Base-by-base conservation (phyloP, 2,113 vertebrate genomes). In the Nipponia nippon region DNA sequence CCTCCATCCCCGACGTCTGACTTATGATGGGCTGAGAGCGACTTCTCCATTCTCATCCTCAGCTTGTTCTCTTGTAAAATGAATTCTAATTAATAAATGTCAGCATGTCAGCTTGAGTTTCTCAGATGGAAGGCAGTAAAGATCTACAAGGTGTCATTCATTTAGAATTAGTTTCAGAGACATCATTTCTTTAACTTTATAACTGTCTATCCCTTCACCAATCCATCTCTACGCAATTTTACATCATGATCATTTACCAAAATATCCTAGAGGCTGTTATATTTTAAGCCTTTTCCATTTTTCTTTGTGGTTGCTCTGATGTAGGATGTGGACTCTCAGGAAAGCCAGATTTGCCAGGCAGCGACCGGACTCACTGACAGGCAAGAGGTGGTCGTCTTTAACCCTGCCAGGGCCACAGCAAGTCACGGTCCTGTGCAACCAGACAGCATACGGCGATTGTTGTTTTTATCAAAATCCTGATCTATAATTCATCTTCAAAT, bases 161-260 rank as follows among this genome's bases (percentile, higher is more conserved):
- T 95, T 89, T 77, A 29, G 86, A 56, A 97, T 96, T 96, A 95
- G 83, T 63, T 94, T 92, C 94, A 56, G 10, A 95, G 96, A 93
- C 92, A 95, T 94, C 93, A 93, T 97, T 97, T 94, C 91, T 97
- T 82, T 93, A 91, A 55, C 78, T 97, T 66, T 47, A 13, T 95
- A 93, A 85, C 91, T 40, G 36, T 53, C 90, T 21, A 8, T 53
- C 58, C 83, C 49, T 87, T 81, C 80, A 50, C 44, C n/a, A 3
- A 87, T 84, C 88, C 87, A 90, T 88, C 91, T 89, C 71, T 1
- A 7, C 0, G 1, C 69, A 21, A 16, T 77, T 87, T 44, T 49
- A 91, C 90, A 77, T 56, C 88, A 16, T 5, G 36, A 90, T n/a
- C 79, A 58, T 88, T 80, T 75, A 94, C 87, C 91, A 90, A 73